Percentiles rank a stretch among this genome's conserved stretches.
These are phyloP conservation scores for Morone chrysops DNA, from an alignment of 2,113 vertebrate genomes.

Conservation along the genomic window DNA sequence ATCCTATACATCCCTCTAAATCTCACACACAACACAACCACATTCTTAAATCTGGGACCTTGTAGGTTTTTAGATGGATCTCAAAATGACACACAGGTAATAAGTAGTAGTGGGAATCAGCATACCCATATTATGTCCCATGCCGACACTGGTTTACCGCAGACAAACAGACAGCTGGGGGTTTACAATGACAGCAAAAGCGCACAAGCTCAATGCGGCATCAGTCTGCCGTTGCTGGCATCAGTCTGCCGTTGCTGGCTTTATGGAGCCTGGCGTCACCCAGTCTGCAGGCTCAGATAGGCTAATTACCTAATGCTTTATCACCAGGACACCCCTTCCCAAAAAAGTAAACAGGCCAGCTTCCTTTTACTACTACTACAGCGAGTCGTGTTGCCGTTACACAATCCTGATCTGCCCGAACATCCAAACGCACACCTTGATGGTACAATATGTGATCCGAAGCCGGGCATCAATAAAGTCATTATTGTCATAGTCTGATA, in stretches of 20 bases:
- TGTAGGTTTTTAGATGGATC: neutral
- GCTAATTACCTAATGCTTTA: constrained; percentile 85
- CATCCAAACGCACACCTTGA: constrained; percentile 43
- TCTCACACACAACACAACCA: neutral
- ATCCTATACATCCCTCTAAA: neutral
- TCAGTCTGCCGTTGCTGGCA: constrained; percentile 69
- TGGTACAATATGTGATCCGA: neutral
- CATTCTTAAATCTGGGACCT: neutral
- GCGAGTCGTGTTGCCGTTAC: neutral
- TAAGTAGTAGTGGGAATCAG: neutral
- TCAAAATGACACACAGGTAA: constrained; percentile 17
- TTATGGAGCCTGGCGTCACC: constrained; percentile 84
- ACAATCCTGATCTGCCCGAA: neutral
- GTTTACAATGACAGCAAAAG: constrained; percentile 69
- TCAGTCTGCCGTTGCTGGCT: constrained; percentile 69
- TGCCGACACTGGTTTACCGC: constrained; percentile 8
- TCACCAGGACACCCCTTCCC: constrained; percentile 73
- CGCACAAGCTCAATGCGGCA: constrained; percentile 65
- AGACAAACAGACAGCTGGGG: constrained; percentile 56
- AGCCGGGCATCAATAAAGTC: neutral
- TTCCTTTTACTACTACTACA: constrained; percentile 62
- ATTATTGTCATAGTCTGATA: neutral
- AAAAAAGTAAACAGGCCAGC: constrained; percentile 79
- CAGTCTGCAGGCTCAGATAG: constrained; percentile 85
- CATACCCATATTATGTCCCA: neutral